Percentiles rank a stretch among this genome's conserved stretches.
Conservation (phyloP, 2,113 vertebrate genomes). For the Octodon degus region DNA sequence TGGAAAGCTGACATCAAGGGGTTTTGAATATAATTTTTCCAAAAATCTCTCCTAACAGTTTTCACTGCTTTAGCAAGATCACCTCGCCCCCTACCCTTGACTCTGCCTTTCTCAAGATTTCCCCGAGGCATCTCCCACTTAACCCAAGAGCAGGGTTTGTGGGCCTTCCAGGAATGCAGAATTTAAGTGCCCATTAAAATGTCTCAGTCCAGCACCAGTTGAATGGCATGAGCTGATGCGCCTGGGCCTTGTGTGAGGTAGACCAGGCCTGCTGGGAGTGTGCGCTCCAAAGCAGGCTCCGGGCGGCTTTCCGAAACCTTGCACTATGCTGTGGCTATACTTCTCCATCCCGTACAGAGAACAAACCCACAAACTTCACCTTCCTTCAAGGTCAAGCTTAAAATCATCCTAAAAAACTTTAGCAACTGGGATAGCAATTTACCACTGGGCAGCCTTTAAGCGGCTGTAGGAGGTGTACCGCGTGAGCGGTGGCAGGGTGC, state of each 20-base stretch:
- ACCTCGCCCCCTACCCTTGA: background rate
- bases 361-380: conserved; percentile 15
- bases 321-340: conserved; percentile 10
- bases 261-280: conserved; percentile 24
- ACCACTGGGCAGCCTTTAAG: background rate
- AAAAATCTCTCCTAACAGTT: background rate
- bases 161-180: conserved; percentile 1
- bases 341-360: background rate
- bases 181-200: conserved; percentile 31
- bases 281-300: conserved; percentile 32
- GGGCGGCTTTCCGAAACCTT: conserved; percentile 40
- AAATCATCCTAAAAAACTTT: background rate
- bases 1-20: background rate
- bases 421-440: background rate
- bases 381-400: background rate
- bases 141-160: background rate
- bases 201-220: conserved; percentile 24
- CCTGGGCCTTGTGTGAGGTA: background rate
- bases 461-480: background rate
- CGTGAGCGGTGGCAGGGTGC: background rate
- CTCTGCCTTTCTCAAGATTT: background rate
- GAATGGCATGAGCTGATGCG: background rate
- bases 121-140: background rate
- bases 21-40: conserved; percentile 9
- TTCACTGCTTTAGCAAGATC: background rate